These are phyloP conservation scores for Eulemur rubriventer DNA, from an alignment of 2,797 vertebrate species.

Conservation along the genomic window DNA sequence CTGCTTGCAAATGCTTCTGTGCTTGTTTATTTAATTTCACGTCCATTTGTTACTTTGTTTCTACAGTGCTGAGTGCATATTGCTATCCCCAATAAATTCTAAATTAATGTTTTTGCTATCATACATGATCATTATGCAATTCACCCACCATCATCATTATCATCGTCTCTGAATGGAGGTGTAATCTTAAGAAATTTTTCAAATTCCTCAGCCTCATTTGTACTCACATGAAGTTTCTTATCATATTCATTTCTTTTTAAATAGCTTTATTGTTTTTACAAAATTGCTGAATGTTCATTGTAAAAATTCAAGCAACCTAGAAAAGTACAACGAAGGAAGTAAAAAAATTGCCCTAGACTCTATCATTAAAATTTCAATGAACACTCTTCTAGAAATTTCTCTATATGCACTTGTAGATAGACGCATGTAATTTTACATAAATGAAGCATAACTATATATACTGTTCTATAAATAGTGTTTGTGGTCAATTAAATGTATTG, in stretches of 20 bases:
- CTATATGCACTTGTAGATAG: background rate
- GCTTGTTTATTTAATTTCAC: conserved; percentile 36
- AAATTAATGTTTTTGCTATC: conserved; percentile 68
- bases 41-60: conserved; percentile 8
- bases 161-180: conserved; percentile 31
- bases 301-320: conserved; percentile 4
- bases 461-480: background rate
- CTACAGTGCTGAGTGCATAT: background rate
- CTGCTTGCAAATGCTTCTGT: background rate
- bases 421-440: background rate
- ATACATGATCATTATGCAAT: conserved; percentile 39
- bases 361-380: background rate
- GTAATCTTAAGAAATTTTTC: background rate
- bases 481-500: background rate
- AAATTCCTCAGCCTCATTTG: conserved; percentile 18
- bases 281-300: background rate
- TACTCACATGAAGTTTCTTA: background rate
- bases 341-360: background rate
- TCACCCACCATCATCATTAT: background rate
- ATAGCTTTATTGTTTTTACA: conserved; percentile 29
- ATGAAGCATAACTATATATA: background rate
- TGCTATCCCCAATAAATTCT: conserved; percentile 7
- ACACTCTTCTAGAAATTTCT: background rate
- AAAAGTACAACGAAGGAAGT: background rate
- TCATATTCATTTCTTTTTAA: conserved; percentile 37